These are phyloP conservation scores for Orthosia gothica DNA, from an alignment of 2,888 invertebrate species.

Conservation along the genomic window DNA sequence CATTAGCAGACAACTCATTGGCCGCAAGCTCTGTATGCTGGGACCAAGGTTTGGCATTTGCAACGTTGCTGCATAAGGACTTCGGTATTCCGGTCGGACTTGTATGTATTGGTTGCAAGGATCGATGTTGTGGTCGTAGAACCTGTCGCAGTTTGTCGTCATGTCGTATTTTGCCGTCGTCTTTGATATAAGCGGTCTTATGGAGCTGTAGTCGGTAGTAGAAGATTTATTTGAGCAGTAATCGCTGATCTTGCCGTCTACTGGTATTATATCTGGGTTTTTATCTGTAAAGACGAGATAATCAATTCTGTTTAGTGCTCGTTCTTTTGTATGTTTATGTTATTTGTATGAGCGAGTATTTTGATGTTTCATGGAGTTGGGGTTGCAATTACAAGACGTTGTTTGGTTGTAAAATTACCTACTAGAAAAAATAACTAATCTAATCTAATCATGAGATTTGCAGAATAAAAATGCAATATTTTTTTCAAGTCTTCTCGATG, in stretches of 20 bases:
- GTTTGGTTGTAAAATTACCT: too few relatives aligned
- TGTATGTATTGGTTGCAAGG: conserved; percentile 86
- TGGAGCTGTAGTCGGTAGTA: conserved; percentile 87
- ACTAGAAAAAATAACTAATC: too few relatives aligned
- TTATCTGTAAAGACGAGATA: conserved; percentile 81
- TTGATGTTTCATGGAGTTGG: too few relatives aligned
- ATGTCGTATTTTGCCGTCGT: conserved; percentile 85
- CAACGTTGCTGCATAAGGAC: conserved; percentile 71
- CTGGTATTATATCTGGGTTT: conserved; percentile 89
- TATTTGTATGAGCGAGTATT: too few relatives aligned
- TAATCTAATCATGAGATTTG: too few relatives aligned
- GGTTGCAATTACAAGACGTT: too few relatives aligned
- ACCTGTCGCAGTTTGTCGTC: conserved; percentile 81
- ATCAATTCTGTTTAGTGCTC: conserved; percentile 34
- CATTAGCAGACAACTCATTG: conserved; percentile 72
- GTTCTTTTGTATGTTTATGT: conserved; percentile 42
- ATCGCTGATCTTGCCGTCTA: conserved; percentile 89
- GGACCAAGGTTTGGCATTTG: conserved; percentile 81
- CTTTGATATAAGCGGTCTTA: conserved; percentile 85
- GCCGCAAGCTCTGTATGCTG: conserved; percentile 78
- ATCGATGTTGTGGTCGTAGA: conserved; percentile 84
- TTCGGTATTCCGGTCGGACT: conserved; percentile 84
- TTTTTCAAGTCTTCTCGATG: too few relatives aligned
- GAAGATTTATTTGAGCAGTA: conserved; percentile 88
- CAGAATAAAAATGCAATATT: too few relatives aligned